Evolutionary conservation across 2,113 vertebrate genomes (phyloP).

Genomic region (Irena cyanogastra): DNA sequence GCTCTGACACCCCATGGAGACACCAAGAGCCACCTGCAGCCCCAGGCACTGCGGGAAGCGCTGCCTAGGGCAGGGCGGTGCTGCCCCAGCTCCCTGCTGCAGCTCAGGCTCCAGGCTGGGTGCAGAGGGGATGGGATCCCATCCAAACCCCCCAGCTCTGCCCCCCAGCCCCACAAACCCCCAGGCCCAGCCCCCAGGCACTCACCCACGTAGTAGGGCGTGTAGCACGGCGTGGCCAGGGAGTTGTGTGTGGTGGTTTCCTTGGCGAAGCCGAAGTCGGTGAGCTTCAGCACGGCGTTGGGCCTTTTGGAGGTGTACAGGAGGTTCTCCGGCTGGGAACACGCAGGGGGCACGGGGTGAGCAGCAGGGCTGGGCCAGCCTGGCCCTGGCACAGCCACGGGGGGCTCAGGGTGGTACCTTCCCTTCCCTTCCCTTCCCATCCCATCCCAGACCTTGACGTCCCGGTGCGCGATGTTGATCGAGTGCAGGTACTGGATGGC

Average conservation of each 20-base stretch:
- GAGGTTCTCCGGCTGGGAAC: slow-evolving; percentile 90
- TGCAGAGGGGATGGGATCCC: not conserved
- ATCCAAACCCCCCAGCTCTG: not conserved
- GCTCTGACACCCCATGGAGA: fast-evolving
- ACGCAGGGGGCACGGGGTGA: not conserved
- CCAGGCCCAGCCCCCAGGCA: not conserved
- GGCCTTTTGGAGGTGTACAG: slow-evolving; percentile 90
- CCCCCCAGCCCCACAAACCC: not conserved
- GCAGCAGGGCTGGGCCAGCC: not conserved
- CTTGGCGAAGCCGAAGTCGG: slow-evolving; percentile 98
- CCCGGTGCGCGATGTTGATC: slow-evolving; percentile 94
- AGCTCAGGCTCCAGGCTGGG: not conserved
- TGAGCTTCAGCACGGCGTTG: slow-evolving; percentile 89
- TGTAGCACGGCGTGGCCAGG: slow-evolving; percentile 94
- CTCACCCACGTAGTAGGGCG: slow-evolving; percentile 98
- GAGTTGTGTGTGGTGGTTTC: slow-evolving; percentile 97
- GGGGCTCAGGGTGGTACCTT: slow-evolving; percentile 74
- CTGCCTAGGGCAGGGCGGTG: not conserved
- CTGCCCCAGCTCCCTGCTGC: fast-evolving
- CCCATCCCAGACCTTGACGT: too few species aligned
- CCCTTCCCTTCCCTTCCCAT: too few species aligned
- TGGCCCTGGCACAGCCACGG: fast-evolving
- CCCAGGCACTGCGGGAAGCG: fast-evolving
- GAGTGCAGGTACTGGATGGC: slow-evolving; percentile 93
- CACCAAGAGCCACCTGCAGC: not conserved